Evolutionary conservation across 1,140 invertebrate genomes (phyloP), one percentile per base, ranked within the genome.

Genomic region (Philopotamus ludificatus): DNA sequence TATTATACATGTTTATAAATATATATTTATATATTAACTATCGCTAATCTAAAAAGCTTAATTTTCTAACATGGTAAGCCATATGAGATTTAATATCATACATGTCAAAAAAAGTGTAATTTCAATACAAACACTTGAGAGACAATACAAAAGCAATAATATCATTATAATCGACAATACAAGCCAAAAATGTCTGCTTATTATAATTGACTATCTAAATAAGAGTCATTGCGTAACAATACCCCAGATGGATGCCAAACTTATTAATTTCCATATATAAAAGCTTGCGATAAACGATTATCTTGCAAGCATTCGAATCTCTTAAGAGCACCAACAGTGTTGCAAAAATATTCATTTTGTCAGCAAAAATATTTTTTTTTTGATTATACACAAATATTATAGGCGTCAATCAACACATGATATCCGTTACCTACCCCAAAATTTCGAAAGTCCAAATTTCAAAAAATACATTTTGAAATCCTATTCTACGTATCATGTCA

Each of bases 191-290:
- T 50, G 47, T 54, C 60, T 23, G 44, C 39, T 63, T 60, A 57
- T n/a, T 63, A 69, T 69, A 69, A 69, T 69, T 69, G 67, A 69
- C 67, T 69, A 69, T 66, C 67, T 69, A 69, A 66, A 65, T 58
- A 58, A 67, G 41, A 41, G 51, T 50, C 50, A 54, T 63, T 63
- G 63, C 25, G 23, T 20, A 34, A 49, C 55, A 69, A 65, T 65
- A 44, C 63, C 4, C 15, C 44, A 25, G 51, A 54, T n/a, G n/a
- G n/a, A n/a, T 28, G 22, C 12, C 51, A 34, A 28, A 10, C 47
- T 23, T 20, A 34, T 54, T 16, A 45, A 45, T 9, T 18, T 45
- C 4, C 16, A 45, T 45, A 39, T 8, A 45, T 16, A 16, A 58
- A 66, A 62, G 50, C 65, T 20, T 22, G 26, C 25, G 22, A 58